Evolutionary conservation across 1,140 invertebrate species (phyloP).

Genomic region (Bombus picipes): DNA sequence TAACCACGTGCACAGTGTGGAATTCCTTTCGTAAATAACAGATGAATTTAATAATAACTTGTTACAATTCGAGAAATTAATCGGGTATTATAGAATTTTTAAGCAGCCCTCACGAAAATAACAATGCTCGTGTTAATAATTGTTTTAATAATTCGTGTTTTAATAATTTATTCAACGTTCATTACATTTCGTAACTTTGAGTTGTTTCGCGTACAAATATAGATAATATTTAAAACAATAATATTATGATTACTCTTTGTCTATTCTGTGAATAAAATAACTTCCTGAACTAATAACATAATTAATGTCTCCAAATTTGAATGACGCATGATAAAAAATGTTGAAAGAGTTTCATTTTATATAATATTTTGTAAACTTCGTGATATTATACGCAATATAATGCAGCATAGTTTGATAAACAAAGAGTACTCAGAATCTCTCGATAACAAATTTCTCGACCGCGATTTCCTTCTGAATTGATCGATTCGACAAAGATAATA

Average conservation of each 20-base stretch:
- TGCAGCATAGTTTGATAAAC: not conserved
- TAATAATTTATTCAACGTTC: slow-evolving; percentile 11
- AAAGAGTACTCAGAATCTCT: not conserved
- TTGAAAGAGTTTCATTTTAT: not conserved
- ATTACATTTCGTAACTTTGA: not conserved
- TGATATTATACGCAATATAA: not conserved
- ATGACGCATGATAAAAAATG: too few species aligned
- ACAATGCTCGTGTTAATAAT: not conserved
- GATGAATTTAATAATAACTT: not conserved
- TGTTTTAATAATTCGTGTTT: slow-evolving; percentile 9
- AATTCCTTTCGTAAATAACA: not conserved
- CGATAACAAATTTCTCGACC: slow-evolving; percentile 9
- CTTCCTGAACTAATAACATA: not conserved
- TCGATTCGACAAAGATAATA: not conserved
- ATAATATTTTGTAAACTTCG: not conserved
- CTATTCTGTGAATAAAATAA: not conserved
- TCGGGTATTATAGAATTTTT: not conserved
- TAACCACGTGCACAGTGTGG: not conserved
- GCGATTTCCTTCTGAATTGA: not conserved
- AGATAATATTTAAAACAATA: not conserved
- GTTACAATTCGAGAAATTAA: not conserved
- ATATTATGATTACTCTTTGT: not conserved
- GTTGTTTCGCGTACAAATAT: not conserved
- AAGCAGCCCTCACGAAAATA: not conserved
- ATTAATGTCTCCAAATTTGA: too few species aligned